Percentiles rank a stretch among this genome's conserved stretches.
These are phyloP conservation scores for Brachionus rubens DNA, from an alignment of 1,140 invertebrate species.

Conservation along the genomic window DNA sequence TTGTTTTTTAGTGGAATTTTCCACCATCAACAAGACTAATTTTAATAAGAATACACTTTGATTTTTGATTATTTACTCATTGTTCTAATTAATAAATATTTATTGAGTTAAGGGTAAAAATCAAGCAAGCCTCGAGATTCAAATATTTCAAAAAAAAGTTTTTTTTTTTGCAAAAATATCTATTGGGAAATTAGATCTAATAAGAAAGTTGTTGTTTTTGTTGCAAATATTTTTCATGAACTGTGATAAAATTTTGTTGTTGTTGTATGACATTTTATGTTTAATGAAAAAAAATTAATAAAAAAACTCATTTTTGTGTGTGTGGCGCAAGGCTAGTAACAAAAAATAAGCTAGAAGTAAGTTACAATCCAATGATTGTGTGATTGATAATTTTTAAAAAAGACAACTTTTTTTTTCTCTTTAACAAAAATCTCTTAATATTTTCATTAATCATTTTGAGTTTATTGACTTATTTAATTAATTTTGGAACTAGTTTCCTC, in stretches of 20 bases:
- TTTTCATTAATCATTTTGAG: conserved; percentile 27
- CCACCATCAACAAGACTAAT: background rate
- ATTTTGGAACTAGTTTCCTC: conserved; percentile 20
- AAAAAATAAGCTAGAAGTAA: background rate
- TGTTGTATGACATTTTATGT: no score
- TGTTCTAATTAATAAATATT: conserved; percentile 41
- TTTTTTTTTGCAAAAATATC: conserved; percentile 26
- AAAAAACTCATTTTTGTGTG: no score
- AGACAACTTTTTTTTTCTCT: no score
- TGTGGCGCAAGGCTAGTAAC: no score
- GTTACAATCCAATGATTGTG: conserved; percentile 27
- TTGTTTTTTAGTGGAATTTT: conserved; percentile 10
- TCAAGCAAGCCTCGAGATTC: background rate
- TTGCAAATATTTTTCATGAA: no score
- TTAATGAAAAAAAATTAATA: no score
- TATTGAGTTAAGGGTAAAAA: background rate
- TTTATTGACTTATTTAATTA: conserved; percentile 37
- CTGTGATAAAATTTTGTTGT: no score
- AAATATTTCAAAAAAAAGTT: conserved; percentile 27
- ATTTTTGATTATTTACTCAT: conserved; percentile 32
- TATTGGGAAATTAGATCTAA: conserved; percentile 30
- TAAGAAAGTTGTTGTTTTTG: background rate
- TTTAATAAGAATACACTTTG: conserved; percentile 26
- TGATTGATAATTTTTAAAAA: conserved; percentile 2
- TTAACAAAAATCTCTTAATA: no score